Percentiles rank a stretch among this genome's conserved stretches.
Conservation (phyloP, 2,797 vertebrate species). For the Simalia tracyae region DNA sequence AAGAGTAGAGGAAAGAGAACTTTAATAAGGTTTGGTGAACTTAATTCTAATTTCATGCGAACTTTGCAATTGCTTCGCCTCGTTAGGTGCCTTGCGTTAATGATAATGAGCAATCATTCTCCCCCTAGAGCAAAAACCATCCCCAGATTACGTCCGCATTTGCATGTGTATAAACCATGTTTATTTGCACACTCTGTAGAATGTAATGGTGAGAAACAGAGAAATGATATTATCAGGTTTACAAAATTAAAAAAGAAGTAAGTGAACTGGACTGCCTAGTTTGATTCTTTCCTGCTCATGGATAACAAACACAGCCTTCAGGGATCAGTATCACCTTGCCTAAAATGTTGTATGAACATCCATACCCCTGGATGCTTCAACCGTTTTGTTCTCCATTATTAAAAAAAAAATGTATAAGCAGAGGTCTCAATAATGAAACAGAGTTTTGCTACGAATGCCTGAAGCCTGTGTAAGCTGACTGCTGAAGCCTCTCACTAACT, state of each 20-base stretch:
- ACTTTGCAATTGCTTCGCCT: background rate
- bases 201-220: slow-evolving; percentile 3
- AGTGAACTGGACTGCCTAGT: background rate
- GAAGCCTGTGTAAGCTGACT: background rate
- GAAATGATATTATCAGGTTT: background rate
- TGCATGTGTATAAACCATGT: background rate
- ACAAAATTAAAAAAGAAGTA: background rate
- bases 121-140: slow-evolving; percentile 14
- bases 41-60: background rate
- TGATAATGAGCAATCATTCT: background rate
- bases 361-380: background rate
- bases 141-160: slow-evolving; percentile 21
- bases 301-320: background rate
- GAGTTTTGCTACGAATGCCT: background rate
- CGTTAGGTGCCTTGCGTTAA: background rate
- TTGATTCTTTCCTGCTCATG: background rate
- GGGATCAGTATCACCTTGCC: background rate
- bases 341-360: background rate
- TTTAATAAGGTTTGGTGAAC: background rate
- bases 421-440: background rate
- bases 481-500: background rate
- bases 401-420: background rate
- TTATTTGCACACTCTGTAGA: slow-evolving; percentile 13
- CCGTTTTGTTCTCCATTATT: background rate
- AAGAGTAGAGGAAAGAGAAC: no score